These are phyloP conservation scores for Plusia festucae DNA, from an alignment of 2,888 invertebrate genomes.

Conservation along the genomic window DNA sequence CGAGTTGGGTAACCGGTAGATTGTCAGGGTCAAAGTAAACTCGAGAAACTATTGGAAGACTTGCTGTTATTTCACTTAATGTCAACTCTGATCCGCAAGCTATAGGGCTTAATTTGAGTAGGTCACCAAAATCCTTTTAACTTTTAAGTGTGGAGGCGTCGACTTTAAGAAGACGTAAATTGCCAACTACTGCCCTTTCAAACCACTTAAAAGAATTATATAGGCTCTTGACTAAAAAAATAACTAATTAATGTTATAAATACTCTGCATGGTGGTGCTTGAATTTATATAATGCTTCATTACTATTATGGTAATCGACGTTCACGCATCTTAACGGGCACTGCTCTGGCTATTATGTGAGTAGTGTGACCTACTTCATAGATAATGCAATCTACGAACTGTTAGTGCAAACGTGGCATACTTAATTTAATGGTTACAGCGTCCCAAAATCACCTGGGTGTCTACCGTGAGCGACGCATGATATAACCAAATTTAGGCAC, in stretches of 20 bases:
- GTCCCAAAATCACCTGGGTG: conserved; percentile 13
- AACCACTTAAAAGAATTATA: background rate
- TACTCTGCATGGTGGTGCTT: background rate
- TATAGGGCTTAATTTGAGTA: background rate
- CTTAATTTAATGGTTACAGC: conserved; percentile 12
- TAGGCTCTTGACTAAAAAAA: background rate
- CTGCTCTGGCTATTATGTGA: conserved; percentile 34
- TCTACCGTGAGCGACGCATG: background rate
- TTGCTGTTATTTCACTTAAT: background rate
- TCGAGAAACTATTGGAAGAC: background rate
- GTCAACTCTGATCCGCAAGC: background rate
- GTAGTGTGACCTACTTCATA: conserved; percentile 34
- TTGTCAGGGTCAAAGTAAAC: conserved; percentile 47
- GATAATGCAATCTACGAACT: conserved; percentile 40
- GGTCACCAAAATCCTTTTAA: background rate
- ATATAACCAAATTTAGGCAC: background rate
- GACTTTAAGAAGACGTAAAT: background rate
- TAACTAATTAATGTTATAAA: background rate
- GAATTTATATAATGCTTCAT: conserved; percentile 39
- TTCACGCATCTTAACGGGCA: conserved; percentile 46
- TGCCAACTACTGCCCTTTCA: background rate
- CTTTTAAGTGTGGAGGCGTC: background rate
- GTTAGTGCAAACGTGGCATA: conserved; percentile 23
- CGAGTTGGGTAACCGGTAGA: conserved; percentile 26
- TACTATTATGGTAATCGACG: conserved; percentile 44